A percentile compares a stretch with the other conserved stretches of the same genome.
Conservation (phyloP, 2,113 vertebrate species). For the Galemys pyrenaicus region DNA sequence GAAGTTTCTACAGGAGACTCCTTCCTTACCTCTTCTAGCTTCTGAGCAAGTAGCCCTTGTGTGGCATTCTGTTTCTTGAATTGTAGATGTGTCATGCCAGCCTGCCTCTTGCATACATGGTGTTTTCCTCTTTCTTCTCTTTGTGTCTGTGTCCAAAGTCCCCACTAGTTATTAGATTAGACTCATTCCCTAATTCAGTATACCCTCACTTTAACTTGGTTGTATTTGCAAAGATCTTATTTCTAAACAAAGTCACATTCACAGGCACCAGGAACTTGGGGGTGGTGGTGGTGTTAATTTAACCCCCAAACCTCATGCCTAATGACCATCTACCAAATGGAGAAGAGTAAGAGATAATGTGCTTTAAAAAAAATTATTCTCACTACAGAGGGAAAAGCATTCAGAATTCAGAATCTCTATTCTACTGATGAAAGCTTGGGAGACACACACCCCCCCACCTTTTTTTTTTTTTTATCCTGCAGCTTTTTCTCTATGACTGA, state of each 20-base stretch:
- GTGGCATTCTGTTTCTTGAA: neutral
- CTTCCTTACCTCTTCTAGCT: neutral
- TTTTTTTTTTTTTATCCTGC: neutral
- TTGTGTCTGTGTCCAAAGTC: neutral
- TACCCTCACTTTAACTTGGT: slow-evolving; percentile 44
- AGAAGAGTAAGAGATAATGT: neutral
- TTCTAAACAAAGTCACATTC: slow-evolving; percentile 35
- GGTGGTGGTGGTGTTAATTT: no score
- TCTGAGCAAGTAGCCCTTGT: neutral
- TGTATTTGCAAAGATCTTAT: slow-evolving; percentile 7
- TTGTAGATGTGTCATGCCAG: neutral
- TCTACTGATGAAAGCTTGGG: neutral
- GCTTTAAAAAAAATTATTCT: neutral
- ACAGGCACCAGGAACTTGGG: neutral
- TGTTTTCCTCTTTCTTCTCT: neutral
- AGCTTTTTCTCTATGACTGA: neutral
- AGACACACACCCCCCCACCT: no score
- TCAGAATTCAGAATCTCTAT: slow-evolving; percentile 4
- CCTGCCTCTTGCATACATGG: neutral
- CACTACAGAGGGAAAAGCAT: neutral
- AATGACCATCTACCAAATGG: neutral
- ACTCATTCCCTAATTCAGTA: neutral
- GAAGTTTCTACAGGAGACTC: neutral
- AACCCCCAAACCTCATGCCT: neutral
- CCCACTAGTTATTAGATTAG: neutral